These are phyloP conservation scores for Scalopus aquaticus DNA, from an alignment of 2,113 vertebrate species.

Conservation along the genomic window DNA sequence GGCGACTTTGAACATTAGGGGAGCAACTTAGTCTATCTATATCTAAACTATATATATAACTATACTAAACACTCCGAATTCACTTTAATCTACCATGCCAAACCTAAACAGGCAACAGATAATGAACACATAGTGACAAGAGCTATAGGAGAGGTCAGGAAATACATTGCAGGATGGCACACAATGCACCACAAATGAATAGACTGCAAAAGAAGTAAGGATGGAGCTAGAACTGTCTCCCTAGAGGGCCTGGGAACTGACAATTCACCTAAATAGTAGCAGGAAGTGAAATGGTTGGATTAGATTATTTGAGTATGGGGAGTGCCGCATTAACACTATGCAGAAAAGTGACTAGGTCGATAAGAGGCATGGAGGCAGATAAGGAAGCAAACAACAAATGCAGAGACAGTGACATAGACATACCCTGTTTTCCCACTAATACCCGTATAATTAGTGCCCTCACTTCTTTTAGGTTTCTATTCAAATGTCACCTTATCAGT, in stretches of 20 bases:
- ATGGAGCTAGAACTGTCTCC: not conserved
- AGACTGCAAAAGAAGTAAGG: not conserved
- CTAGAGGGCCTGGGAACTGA: not conserved
- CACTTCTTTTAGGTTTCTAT: conserved; percentile 2
- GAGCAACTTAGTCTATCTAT: too few species aligned
- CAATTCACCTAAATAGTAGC: not conserved
- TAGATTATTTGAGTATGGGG: not conserved
- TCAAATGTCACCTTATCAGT: not conserved
- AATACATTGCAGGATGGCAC: not conserved
- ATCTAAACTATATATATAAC: too few species aligned
- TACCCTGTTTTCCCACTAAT: not conserved
- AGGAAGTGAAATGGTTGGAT: not conserved
- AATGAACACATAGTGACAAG: not conserved
- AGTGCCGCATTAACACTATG: not conserved
- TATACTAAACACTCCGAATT: conserved; percentile 22
- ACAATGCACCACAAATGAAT: not conserved
- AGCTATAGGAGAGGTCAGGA: not conserved
- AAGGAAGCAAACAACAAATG: conserved; percentile 16
- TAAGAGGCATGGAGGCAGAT: fast-evolving
- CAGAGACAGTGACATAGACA: not conserved
- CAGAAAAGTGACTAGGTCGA: not conserved
- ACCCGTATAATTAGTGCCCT: conserved; percentile 5
- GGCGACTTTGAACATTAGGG: not conserved
- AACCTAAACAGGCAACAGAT: conserved; percentile 5
- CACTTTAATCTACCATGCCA: conserved; percentile 10